Evolutionary conservation across 2,888 invertebrate genomes (phyloP), one percentile per base, ranked within the genome.

Genomic region (Hartigia nigra): DNA sequence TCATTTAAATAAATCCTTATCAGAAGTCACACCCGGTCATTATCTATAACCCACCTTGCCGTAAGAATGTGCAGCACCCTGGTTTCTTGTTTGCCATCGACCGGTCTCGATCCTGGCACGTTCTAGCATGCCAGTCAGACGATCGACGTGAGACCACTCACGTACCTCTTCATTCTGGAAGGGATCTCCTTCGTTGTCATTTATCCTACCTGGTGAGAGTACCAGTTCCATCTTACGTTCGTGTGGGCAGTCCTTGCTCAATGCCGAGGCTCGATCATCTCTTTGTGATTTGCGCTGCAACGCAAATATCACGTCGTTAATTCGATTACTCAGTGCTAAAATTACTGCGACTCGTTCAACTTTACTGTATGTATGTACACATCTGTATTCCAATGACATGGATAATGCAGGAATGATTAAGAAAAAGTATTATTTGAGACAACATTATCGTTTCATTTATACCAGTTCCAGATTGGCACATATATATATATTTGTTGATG

Each of bases 81-180:
- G 90, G 39, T 92, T 93, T 82, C 90, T 92, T 37, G 93, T 92
- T 74, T 92, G 89, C 93, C 93, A 94, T 82, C 92, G 92, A 86
- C 93, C 93, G 55, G 93, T 93, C 88, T 93, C 93, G 69, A 93
- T 89, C 69, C 93, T 90, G 69, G 93, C 93, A 82, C 92, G 91
- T 87, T 93, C 93, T 85, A 93, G 88, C 87, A 93, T 93, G 35
- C 93, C 93, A 69, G 93, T 93, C 83, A 93, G 89, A 84, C 92
- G 91, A 88, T 93, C 93, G 82, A 93, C 89, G 81, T 92, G 90
- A 79, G 93, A 93, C 93, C 93, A 93, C 87, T 93, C 93, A 86
- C 92, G 92, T 82, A 93, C 93, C 88, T 93, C 93, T 86, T 92
- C 93, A 83, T 93, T 93, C 86, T 92, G 92, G 86, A 92, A 93